Percentiles rank a stretch among this genome's conserved stretches.
phyloP scores from a whole-genome alignment of 2,888 invertebrate species.

The Ditylenchus weischeri region DNA sequence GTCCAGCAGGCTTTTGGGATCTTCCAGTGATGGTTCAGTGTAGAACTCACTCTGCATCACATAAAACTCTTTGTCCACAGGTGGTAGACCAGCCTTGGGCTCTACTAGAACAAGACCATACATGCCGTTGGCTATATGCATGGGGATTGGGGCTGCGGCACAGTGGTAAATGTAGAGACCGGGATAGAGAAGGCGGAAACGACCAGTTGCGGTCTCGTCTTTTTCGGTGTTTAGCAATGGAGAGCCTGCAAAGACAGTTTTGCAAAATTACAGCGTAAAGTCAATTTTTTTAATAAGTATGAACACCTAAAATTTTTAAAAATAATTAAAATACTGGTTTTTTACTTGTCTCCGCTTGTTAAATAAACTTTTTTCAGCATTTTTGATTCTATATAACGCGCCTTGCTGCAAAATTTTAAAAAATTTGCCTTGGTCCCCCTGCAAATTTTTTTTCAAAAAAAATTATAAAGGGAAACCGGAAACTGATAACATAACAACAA shows the following conservation, averaged over 20 bases:
- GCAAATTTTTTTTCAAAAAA: too few relatives aligned
- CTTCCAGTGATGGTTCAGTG: slow-evolving; percentile 17
- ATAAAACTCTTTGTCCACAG: slow-evolving; percentile 24
- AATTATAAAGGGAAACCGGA: too few relatives aligned
- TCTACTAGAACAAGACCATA: slow-evolving; percentile 23
- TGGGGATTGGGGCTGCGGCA: slow-evolving; percentile 22
- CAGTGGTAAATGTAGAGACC: slow-evolving; percentile 24
- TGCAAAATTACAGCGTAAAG: not conserved
- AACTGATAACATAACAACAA: too few relatives aligned
- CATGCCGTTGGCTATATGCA: slow-evolving; percentile 25
- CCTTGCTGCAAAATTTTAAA: too few relatives aligned
- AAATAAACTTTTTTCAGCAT: too few relatives aligned
- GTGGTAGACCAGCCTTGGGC: slow-evolving; percentile 19
- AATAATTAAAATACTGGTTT: too few relatives aligned
- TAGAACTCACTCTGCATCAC: slow-evolving; percentile 26
- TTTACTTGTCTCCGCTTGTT: too few relatives aligned
- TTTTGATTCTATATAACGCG: too few relatives aligned
- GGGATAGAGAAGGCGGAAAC: slow-evolving; percentile 19
- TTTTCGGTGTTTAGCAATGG: slow-evolving; percentile 11
- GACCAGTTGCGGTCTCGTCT: slow-evolving; percentile 10
- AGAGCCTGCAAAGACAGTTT: slow-evolving; percentile 2
- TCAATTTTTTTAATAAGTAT: too few relatives aligned
- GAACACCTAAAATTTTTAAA: too few relatives aligned
- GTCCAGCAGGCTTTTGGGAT: slow-evolving; percentile 13
- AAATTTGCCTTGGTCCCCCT: too few relatives aligned